Base-by-base conservation (phyloP, 2,797 vertebrate species). In the Catamblyrhynchus diadema region DNA sequence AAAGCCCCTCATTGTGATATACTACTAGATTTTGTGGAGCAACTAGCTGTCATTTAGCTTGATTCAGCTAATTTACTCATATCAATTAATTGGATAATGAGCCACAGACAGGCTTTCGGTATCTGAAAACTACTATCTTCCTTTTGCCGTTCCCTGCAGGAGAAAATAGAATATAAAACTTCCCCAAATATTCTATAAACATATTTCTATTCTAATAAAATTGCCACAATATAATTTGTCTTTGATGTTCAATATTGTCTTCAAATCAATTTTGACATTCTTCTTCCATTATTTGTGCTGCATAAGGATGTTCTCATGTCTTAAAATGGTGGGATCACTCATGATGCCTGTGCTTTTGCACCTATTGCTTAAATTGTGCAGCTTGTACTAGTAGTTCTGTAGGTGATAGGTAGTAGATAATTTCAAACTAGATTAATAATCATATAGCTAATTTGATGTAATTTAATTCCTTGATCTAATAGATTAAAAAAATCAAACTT, bases 21-120 rank as follows among this genome's bases (percentile, higher is more conserved):
- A 56, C 62, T 83, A 78, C 32, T 86, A 41, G 15, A 12, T 87
- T 95, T n/a, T 87, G 50, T 95, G 74, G 42, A 92, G 48, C 41
- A 92, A 57, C 84, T 93, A 74, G n/a, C 66, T 96, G 65, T 96
- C 93, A 85, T 95, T 96, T 92, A 86, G 57, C 48, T 95, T 93
- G 87, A 95, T 95, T 96, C 94, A 86, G 47, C 23, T 61, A 83
- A 96, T 97, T 93, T 96, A 93, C 85, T 96, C 37, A 57, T 93
- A 95, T 92, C 62, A 95, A 74, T 95, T 97, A 97, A 97, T 95
- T 96, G 81, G 57, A 88, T 97, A 95, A 96, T 64, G 74, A 97
- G 82, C 66, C 93, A 92, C 67, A 84, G 93, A 67, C 73, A 91
- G 60, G 71, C 51, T 91, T 95, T 87, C 12, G 9, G 41, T 94